Evolutionary conservation across 2,888 invertebrate species (phyloP).

Genomic region (Coecobrya sp.): DNA sequence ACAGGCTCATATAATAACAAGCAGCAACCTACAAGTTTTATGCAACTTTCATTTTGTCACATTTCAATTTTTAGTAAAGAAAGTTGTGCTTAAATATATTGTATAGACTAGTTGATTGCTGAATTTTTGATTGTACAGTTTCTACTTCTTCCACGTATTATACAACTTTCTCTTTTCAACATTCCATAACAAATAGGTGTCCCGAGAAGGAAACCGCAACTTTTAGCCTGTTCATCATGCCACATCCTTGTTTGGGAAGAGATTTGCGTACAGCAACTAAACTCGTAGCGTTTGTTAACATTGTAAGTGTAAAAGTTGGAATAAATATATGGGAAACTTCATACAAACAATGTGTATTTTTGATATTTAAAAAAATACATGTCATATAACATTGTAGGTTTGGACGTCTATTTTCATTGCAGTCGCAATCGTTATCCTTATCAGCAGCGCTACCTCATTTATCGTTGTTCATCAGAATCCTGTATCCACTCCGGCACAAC

Average conservation of each 20-base stretch:
- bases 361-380: not conserved
- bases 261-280: slow-evolving; percentile 67
- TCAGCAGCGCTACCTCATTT: slow-evolving; percentile 58
- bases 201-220: slow-evolving; percentile 18
- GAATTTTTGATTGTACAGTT: slow-evolving; percentile 7
- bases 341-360: not conserved
- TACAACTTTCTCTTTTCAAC: slow-evolving; percentile 12
- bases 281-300: slow-evolving; percentile 61
- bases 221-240: slow-evolving; percentile 47
- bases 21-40: not conserved
- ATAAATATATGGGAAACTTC: not conserved
- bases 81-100: not conserved
- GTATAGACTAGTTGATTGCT: not conserved
- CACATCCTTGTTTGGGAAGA: slow-evolving; percentile 75
- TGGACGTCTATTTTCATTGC: slow-evolving; percentile 75
- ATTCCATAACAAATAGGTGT: not conserved
- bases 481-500: not conserved
- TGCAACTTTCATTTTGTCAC: not conserved
- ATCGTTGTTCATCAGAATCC: slow-evolving; percentile 20
- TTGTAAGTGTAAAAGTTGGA: slow-evolving; percentile 59
- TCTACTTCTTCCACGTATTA: not conserved
- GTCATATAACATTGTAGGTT: slow-evolving; percentile 37
- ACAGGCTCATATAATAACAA: slow-evolving; percentile 25
- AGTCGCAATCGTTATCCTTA: slow-evolving; percentile 60
- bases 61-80: slow-evolving; percentile 2